These are phyloP conservation scores for Notolepis coatsorum DNA, from an alignment of 2,797 vertebrate genomes.

Conservation along the genomic window DNA sequence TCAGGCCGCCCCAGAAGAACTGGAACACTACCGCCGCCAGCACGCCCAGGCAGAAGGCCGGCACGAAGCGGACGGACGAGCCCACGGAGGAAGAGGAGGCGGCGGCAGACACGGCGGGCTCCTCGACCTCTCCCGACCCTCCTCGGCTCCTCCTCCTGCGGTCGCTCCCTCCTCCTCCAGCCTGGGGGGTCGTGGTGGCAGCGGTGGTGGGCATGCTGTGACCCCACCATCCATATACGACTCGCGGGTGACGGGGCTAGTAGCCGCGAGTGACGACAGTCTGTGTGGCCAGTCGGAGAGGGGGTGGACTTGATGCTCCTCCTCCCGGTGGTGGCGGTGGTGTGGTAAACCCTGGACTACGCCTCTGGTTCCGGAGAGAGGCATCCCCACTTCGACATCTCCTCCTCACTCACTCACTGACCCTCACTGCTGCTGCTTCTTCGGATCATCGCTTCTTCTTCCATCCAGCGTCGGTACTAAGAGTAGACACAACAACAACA, in stretches of 20 bases:
- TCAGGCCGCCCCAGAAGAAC: constrained; percentile 79
- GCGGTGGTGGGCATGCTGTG: constrained; percentile 74
- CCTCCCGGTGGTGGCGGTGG: background rate
- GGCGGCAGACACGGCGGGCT: constrained; percentile 66
- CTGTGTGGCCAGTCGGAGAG: constrained; percentile 24
- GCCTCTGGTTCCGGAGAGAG: constrained; percentile 53
- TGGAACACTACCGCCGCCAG: constrained; percentile 78
- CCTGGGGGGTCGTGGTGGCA: constrained; percentile 53
- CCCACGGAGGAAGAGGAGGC: constrained; percentile 31
- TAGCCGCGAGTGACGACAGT: constrained; percentile 27
- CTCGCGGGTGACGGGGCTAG: constrained; percentile 44
- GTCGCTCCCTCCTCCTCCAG: constrained; percentile 51
- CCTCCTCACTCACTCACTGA: constrained; percentile 51
- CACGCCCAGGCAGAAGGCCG: constrained; percentile 76
- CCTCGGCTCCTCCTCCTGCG: constrained; percentile 44
- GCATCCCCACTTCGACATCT: constrained; percentile 74
- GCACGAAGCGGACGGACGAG: constrained; percentile 72
- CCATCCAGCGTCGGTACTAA: constrained; percentile 22
- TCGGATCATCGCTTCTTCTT: no score
- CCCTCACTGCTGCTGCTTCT: constrained; percentile 23
- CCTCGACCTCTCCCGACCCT: no score
- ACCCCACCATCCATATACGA: constrained; percentile 76
- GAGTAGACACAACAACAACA: background rate
- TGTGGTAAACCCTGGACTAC: constrained; percentile 58
- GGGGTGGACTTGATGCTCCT: constrained; percentile 4